phyloP scores from a whole-genome alignment of 2,797 vertebrate species.

The Semotilus atromaculatus region DNA sequence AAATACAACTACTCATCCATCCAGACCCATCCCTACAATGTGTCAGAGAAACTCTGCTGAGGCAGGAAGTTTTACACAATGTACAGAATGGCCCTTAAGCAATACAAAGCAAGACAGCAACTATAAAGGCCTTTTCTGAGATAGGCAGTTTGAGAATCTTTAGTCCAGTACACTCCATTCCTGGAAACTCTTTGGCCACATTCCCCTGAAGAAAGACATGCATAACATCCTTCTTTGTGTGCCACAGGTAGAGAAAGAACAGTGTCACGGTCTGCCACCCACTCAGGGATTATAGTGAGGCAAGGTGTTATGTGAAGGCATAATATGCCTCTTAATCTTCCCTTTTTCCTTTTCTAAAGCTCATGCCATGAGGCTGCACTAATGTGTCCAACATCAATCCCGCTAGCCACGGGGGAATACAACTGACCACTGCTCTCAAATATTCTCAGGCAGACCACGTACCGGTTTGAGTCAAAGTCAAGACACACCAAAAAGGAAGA shows the following conservation, averaged over 20 bases:
- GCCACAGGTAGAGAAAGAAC: constrained; percentile 28
- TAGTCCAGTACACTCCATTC: constrained; percentile 11
- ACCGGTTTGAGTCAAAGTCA: constrained; percentile 11
- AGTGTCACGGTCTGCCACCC: constrained; percentile 52
- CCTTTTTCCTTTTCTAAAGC: constrained; percentile 56
- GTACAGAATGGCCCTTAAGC: neutral
- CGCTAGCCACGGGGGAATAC: neutral
- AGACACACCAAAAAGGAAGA: neutral
- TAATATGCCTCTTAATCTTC: constrained; percentile 66
- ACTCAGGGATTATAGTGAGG: constrained; percentile 64
- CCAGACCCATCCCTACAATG: too few species aligned
- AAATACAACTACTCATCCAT: neutral
- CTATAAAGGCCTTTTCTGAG: neutral
- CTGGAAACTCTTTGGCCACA: neutral
- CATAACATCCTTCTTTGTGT: constrained; percentile 50
- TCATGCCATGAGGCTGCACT: constrained; percentile 56
- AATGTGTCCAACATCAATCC: constrained; percentile 50
- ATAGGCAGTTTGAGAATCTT: constrained; percentile 17
- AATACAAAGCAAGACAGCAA: neutral
- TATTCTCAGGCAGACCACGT: constrained; percentile 33
- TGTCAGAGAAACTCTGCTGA: neutral
- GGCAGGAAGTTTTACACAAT: neutral
- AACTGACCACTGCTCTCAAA: constrained; percentile 15
- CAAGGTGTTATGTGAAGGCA: constrained; percentile 52
- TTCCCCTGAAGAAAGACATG: constrained; percentile 14